Evolutionary conservation across 2,888 invertebrate species (phyloP), one percentile per base, ranked within the genome.

Genomic region (Bombylius major): DNA sequence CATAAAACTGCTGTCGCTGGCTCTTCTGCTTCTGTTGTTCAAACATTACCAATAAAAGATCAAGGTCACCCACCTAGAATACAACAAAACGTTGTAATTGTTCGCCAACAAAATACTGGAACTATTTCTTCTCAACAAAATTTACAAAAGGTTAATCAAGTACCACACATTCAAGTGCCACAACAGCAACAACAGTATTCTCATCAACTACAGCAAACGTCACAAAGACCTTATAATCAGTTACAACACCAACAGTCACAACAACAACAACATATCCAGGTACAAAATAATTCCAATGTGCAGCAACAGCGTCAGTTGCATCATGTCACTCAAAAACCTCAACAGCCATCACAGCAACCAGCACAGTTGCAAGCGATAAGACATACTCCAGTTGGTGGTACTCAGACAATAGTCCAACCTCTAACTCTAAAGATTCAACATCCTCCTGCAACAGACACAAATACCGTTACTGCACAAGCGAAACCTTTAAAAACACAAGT

Each of bases 31-130:
- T 54, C 56, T 14, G 51, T 56, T 14, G 53, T 50, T 45, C 58
- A 58, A 48, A 50, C 48, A 31, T 51, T 58, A 6, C 14, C 55
- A 8, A 44, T 31, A 48, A 58, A 58, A 32, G 58, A 58, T 36
- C 53, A n/a, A 34, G 31, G 1, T 32, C 50, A 54, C 33, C 31
- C 51, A 33, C 8, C 54, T 3, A 39, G 59, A 9, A 52, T 59
- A 8, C 57, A 57, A 31, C 57, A 59, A 47, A 59, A 59, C 36
- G 56, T 59, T n/a, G 57, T 59, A 14, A 55, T 58, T 12, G 54
- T 59, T 13, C 58, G 58, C 9, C 62, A 61, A 23, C 55, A 55
- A 34, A 54, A 14, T 50, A n/a, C 46, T 13, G 39, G 39, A 8
- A 47, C 39, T 23, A 14, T 52, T 36, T 23, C 47, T 4, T n/a